phyloP scores from a whole-genome alignment of 2,888 invertebrate species.

The Sesia apiformis region DNA sequence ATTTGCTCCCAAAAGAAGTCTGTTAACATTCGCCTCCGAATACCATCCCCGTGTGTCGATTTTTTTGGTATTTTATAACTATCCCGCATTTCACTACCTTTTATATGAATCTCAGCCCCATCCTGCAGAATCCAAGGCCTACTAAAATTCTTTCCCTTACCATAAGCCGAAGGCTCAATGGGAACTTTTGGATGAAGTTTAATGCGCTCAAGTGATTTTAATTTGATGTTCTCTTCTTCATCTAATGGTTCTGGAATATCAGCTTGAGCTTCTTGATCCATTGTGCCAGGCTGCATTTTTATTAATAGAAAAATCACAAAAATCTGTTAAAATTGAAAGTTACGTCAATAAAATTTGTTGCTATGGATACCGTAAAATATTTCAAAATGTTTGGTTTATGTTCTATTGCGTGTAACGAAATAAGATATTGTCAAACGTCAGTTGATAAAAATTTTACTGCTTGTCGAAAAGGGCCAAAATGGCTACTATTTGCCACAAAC shows the following conservation, averaged over 20 bases:
- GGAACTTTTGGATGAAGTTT: slow-evolving; percentile 54
- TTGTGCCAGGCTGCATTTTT: slow-evolving; percentile 18
- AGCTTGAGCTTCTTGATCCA: slow-evolving; percentile 45
- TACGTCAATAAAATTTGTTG: neutral
- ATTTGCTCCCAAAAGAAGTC: slow-evolving; percentile 70
- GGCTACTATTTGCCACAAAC: slow-evolving; percentile 63
- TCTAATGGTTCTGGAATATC: slow-evolving; percentile 40
- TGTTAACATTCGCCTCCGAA: slow-evolving; percentile 55
- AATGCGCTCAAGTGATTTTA: slow-evolving; percentile 49
- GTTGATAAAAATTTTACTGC: too few relatives aligned
- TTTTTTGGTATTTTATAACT: slow-evolving; percentile 38
- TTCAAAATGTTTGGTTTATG: neutral
- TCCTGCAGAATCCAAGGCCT: slow-evolving; percentile 63
- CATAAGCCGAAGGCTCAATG: slow-evolving; percentile 52
- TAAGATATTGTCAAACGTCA: too few relatives aligned
- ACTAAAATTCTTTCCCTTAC: slow-evolving; percentile 51
- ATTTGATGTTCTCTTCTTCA: slow-evolving; percentile 38
- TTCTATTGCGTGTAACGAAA: too few relatives aligned
- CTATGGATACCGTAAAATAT: neutral
- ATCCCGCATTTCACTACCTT: slow-evolving; percentile 57
- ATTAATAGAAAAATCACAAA: too few relatives aligned
- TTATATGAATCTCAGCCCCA: slow-evolving; percentile 41
- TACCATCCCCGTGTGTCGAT: slow-evolving; percentile 34
- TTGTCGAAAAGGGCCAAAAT: slow-evolving; percentile 16
- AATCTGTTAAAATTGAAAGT: neutral